Conservation (phyloP, 2,113 vertebrate species). For the Xyliphius kryptos region DNA sequence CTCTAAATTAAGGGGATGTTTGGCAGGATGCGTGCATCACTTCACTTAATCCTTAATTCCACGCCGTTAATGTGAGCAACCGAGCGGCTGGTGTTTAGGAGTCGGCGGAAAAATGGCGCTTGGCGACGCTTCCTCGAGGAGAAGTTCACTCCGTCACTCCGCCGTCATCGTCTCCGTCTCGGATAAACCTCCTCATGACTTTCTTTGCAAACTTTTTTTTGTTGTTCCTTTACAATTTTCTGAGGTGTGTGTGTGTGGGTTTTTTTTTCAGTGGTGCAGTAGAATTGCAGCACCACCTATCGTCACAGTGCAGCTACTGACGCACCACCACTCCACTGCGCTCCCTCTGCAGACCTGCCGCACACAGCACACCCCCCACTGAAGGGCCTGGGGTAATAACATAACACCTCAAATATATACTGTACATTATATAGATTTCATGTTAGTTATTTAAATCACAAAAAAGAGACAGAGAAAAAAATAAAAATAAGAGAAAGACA, state of each 20-base stretch:
- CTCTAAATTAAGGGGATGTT: constrained; percentile 9
- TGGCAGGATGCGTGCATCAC: constrained; percentile 1
- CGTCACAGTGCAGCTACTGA: constrained; percentile 55
- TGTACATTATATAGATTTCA: too few species aligned
- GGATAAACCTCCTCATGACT: background rate
- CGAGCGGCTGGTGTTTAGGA: background rate
- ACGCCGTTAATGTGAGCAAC: constrained; percentile 1
- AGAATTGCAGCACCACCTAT: constrained; percentile 74
- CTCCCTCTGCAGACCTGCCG: too few species aligned
- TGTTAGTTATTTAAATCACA: too few species aligned
- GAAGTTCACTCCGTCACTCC: constrained; percentile 2
- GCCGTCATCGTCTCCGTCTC: background rate
- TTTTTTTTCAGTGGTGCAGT: constrained; percentile 21
- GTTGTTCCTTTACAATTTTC: too few species aligned
- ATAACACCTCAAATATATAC: too few species aligned
- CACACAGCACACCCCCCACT: too few species aligned
- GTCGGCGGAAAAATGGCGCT: background rate
- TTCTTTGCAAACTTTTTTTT: constrained; percentile 5
- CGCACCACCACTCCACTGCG: background rate
- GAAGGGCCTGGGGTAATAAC: too few species aligned
- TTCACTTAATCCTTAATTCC: constrained; percentile 3
- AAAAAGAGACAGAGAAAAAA: too few species aligned
- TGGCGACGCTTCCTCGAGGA: background rate
- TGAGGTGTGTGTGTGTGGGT: background rate
- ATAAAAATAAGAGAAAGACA: too few species aligned